These are phyloP conservation scores for Typhlichthys eigenmanni DNA, from an alignment of 2,797 vertebrate species.

Conservation along the genomic window DNA sequence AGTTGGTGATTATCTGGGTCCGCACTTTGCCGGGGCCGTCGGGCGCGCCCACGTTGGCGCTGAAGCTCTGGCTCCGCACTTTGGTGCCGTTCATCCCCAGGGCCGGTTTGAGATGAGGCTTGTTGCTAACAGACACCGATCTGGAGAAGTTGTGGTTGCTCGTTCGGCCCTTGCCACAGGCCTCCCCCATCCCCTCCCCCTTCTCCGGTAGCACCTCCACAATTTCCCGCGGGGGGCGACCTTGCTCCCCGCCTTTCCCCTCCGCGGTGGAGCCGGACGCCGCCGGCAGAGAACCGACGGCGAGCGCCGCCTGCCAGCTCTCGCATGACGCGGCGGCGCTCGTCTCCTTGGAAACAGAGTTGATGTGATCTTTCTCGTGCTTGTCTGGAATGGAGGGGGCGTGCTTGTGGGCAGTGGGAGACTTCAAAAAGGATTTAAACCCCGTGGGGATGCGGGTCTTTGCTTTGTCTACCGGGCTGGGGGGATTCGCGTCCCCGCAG, in stretches of 20 bases:
- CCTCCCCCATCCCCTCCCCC: constrained; percentile 46
- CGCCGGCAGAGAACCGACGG: constrained; percentile 50
- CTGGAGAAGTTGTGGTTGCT: constrained; percentile 81
- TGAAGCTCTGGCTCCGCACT: constrained; percentile 93
- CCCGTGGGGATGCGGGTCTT: constrained; percentile 85
- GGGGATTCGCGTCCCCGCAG: constrained; percentile 51
- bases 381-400: constrained; percentile 83
- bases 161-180: constrained; percentile 66
- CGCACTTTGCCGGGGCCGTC: constrained; percentile 83
- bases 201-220: constrained; percentile 44
- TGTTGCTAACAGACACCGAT: constrained; percentile 83
- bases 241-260: constrained; percentile 50
- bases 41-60: constrained; percentile 64
- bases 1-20: constrained; percentile 93
- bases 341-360: constrained; percentile 83
- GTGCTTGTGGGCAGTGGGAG: constrained; percentile 81
- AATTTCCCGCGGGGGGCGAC: constrained; percentile 40
- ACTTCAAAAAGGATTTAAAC: constrained; percentile 86
- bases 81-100: constrained; percentile 94
- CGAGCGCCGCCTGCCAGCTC: constrained; percentile 33
- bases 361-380: constrained; percentile 90
- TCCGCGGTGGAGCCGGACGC: constrained; percentile 39
- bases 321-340: constrained; percentile 67
- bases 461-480: constrained; percentile 73
- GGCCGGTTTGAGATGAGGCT: constrained; percentile 87